phyloP scores from a whole-genome alignment of 1,140 invertebrate genomes.

The Philopotamus ludificatus region DNA sequence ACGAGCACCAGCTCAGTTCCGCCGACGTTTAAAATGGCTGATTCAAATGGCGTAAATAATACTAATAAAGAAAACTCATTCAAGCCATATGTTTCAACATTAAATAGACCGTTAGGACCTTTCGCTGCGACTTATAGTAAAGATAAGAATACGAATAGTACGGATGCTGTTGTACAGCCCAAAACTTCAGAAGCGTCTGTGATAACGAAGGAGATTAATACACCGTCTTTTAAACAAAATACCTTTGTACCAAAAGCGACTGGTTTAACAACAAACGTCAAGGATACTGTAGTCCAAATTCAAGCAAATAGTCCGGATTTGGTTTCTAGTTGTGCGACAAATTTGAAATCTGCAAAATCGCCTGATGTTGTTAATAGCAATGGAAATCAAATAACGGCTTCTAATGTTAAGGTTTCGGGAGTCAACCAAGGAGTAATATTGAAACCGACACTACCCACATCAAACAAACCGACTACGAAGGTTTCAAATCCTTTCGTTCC shows the following conservation, averaged over 20 bases:
- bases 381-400: constrained; percentile 4
- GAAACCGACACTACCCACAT: constrained; percentile 33
- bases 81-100: constrained; percentile 45
- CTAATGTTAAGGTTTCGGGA: constrained; percentile 18
- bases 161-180: constrained; percentile 46
- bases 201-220: constrained; percentile 51
- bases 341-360: constrained; percentile 56
- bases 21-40: neutral
- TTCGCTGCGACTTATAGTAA: constrained; percentile 45
- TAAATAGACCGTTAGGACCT: constrained; percentile 44
- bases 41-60: constrained; percentile 1
- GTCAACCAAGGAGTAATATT: constrained; percentile 37
- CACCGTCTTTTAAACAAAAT: constrained; percentile 52
- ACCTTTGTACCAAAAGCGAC: constrained; percentile 42
- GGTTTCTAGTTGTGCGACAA: constrained; percentile 64
- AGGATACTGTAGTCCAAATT: constrained; percentile 46
- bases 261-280: constrained; percentile 31
- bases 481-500: neutral
- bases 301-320: constrained; percentile 66
- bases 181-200: constrained; percentile 46
- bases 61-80: constrained; percentile 22
- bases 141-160: constrained; percentile 38
- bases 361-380: constrained; percentile 62
- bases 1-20: neutral
- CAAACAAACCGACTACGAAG: constrained; percentile 10